Evolutionary conservation across 2,113 vertebrate genomes (phyloP).

Genomic region (Entosphenus tridentatus): DNA sequence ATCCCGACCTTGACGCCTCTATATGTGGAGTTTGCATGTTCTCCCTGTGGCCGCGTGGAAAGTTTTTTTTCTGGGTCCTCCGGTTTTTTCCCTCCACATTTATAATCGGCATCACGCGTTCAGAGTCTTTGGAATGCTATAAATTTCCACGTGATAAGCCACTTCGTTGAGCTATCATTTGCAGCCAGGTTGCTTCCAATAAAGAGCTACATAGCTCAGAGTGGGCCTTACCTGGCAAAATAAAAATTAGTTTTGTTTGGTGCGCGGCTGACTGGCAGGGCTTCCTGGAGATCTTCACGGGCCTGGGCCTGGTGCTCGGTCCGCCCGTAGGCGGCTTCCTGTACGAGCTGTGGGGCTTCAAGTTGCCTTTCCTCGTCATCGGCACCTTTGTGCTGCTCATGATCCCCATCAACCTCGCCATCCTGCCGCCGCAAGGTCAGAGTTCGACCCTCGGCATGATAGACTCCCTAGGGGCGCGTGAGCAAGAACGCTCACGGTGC

Average conservation of each 20-base stretch:
- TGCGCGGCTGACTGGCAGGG: slow-evolving; percentile 28
- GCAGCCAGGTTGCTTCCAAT: not conserved
- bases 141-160: slow-evolving; percentile 1
- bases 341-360: slow-evolving; percentile 65
- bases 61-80: too few species aligned
- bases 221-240: not conserved
- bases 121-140: not conserved
- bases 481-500: too few species aligned
- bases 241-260: not conserved
- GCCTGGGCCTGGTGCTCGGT: slow-evolving; percentile 57
- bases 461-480: too few species aligned
- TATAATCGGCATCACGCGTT: not conserved
- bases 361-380: slow-evolving; percentile 54
- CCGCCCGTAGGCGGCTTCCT: slow-evolving; percentile 72
- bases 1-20: too few species aligned
- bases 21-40: too few species aligned
- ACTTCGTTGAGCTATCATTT: not conserved
- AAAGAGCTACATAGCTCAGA: not conserved
- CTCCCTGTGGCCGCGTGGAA: too few species aligned
- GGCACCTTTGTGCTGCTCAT: slow-evolving; percentile 48
- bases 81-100: not conserved
- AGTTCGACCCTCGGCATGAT: too few species aligned
- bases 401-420: slow-evolving; percentile 50
- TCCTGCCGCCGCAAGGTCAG: slow-evolving; percentile 55
- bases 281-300: slow-evolving; percentile 59